Percentiles rank a stretch among this genome's conserved stretches.
These are phyloP conservation scores for Rhynchophorus ferrugineus DNA, from an alignment of 1,140 invertebrate species.

Conservation along the genomic window DNA sequence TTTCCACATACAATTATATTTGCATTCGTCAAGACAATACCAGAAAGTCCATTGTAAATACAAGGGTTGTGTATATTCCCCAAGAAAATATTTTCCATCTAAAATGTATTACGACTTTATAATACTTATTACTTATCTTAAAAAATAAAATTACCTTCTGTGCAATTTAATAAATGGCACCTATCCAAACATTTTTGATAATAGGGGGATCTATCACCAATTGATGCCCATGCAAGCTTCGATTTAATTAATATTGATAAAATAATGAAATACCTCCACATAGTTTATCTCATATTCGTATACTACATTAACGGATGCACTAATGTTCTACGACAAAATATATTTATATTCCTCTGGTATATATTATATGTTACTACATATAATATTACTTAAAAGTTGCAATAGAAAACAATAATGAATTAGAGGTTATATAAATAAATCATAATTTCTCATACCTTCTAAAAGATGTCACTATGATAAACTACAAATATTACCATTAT, in stretches of 20 bases:
- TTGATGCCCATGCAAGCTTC: conserved; percentile 3
- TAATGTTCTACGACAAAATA: no score
- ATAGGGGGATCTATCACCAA: conserved; percentile 31
- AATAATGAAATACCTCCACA: not conserved
- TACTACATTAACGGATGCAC: no score
- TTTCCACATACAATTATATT: conserved; percentile 89
- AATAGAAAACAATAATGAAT: no score
- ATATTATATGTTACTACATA: no score
- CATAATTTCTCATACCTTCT: not conserved
- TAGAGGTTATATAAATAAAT: not conserved
- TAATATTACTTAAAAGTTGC: no score
- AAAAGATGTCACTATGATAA: conserved; percentile 1
- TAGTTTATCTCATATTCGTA: no score
- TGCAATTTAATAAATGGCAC: conserved; percentile 40
- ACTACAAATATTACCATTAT: no score
- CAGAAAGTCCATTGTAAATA: conserved; percentile 56
- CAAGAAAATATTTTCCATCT: conserved; percentile 53
- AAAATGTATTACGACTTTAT: conserved; percentile 29
- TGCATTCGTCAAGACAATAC: conserved; percentile 77
- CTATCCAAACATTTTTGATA: conserved; percentile 40
- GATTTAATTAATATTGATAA: not conserved
- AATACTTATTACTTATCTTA: conserved; percentile 5
- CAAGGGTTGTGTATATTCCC: conserved; percentile 45
- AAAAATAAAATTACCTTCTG: conserved; percentile 29
- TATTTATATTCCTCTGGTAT: no score